These are phyloP conservation scores for Drosophila limbata DNA, from an alignment of 2,888 invertebrate species.

Conservation along the genomic window DNA sequence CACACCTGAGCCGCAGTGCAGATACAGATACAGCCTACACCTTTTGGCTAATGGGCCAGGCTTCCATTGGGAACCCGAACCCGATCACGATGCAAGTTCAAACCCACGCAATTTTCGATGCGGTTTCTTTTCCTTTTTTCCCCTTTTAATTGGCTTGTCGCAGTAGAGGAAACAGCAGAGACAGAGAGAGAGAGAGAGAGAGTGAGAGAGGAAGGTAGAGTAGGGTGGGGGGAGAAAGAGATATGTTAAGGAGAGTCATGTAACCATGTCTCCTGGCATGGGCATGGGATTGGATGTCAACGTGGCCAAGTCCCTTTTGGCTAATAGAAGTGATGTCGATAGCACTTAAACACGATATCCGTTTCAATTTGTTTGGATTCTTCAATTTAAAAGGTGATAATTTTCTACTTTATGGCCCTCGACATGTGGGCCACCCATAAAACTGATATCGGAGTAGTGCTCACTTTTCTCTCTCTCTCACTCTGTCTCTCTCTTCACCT, in stretches of 20 bases:
- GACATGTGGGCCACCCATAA: constrained; percentile 86
- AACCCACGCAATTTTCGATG: constrained; percentile 72
- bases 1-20: constrained; percentile 2
- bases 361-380: constrained; percentile 86
- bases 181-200: not conserved
- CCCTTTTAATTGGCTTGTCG: constrained; percentile 82
- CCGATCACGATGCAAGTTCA: constrained; percentile 61
- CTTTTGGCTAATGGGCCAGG: constrained; percentile 79
- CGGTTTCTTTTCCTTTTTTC: constrained; percentile 15
- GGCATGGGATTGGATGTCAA: constrained; percentile 47
- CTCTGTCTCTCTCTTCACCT: constrained; percentile 31
- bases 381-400: constrained; percentile 86
- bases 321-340: constrained; percentile 85
- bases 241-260: constrained; percentile 72
- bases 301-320: constrained; percentile 14
- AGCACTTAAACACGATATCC: constrained; percentile 86
- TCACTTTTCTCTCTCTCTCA: constrained; percentile 13
- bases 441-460: constrained; percentile 84
- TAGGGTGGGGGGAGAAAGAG: not conserved
- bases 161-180: not conserved
- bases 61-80: constrained; percentile 58
- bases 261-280: constrained; percentile 55
- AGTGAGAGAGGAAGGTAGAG: constrained; percentile 7
- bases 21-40: constrained; percentile 62
- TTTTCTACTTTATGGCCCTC: constrained; percentile 85